These are phyloP conservation scores for Rhingia campestris DNA, from an alignment of 2,888 invertebrate species.

Conservation along the genomic window DNA sequence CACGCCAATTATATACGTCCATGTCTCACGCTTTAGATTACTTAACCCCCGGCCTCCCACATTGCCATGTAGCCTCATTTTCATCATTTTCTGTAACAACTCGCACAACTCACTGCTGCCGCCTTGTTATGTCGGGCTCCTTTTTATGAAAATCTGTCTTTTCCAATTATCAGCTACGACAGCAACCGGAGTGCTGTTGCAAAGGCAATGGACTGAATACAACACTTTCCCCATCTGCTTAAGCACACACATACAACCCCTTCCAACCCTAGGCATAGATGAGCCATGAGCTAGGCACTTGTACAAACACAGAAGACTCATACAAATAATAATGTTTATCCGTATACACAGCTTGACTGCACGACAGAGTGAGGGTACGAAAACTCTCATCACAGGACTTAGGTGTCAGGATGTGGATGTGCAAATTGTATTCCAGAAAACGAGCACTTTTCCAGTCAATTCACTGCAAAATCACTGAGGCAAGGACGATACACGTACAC, in stretches of 20 bases:
- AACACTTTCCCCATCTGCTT: conserved; percentile 13
- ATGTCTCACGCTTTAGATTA: too few relatives aligned
- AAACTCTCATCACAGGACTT: background rate
- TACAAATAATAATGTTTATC: conserved; percentile 69
- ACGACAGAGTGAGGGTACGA: background rate
- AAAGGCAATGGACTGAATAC: conserved; percentile 15
- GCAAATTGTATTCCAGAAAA: conserved; percentile 68
- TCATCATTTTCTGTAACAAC: conserved; percentile 1
- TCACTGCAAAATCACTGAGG: conserved; percentile 65
- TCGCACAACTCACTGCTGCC: conserved; percentile 34
- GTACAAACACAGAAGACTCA: conserved; percentile 40
- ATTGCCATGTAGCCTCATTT: conserved; percentile 11
- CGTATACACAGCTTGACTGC: conserved; percentile 50
- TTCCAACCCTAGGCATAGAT: conserved; percentile 40
- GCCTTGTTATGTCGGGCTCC: conserved; percentile 21
- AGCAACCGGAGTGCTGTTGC: background rate
- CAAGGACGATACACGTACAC: conserved; percentile 19
- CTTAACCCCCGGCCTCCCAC: background rate
- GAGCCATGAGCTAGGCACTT: conserved; percentile 38
- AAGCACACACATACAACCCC: conserved; percentile 27
- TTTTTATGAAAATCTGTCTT: conserved; percentile 67
- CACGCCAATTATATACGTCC: too few relatives aligned
- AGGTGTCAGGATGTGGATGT: conserved; percentile 32
- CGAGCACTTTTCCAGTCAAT: conserved; percentile 74
- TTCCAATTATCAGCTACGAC: conserved; percentile 65